phyloP scores from a whole-genome alignment of 2,797 vertebrate genomes.

The Leptoclinus maculatus region DNA sequence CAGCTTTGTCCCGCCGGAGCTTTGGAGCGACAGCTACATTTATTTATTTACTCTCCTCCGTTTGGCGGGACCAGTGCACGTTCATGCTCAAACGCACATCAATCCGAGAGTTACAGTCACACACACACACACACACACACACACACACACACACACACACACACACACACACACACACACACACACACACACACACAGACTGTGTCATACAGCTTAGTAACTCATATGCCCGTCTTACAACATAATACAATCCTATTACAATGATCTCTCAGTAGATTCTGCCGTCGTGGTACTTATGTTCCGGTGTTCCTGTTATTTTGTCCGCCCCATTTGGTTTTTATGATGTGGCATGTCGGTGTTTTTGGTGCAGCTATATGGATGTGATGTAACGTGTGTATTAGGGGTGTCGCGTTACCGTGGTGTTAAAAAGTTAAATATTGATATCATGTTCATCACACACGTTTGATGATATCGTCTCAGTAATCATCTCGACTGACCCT shows the following conservation, averaged over 20 bases:
- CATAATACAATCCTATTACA: not conserved
- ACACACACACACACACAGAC: conserved; percentile 17
- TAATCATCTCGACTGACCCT: too few relatives aligned
- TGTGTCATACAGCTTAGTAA: not conserved
- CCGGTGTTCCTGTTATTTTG: not conserved
- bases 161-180: not conserved
- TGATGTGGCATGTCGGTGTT: not conserved
- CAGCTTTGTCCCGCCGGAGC: conserved; percentile 37
- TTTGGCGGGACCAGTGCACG: conserved; percentile 4
- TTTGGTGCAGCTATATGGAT: too few relatives aligned
- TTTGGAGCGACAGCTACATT: conserved; percentile 49
- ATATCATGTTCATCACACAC: too few relatives aligned
- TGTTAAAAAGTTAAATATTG: too few relatives aligned
- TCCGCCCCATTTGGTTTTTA: not conserved
- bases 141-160: conserved; percentile 14
- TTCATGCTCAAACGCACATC: conserved; percentile 40
- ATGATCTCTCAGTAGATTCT: not conserved
- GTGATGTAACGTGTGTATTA: too few relatives aligned
- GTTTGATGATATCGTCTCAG: too few relatives aligned
- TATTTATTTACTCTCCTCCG: conserved; percentile 61
- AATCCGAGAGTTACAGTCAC: conserved; percentile 2
- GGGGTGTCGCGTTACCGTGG: too few relatives aligned
- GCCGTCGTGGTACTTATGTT: not conserved
- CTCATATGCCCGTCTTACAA: not conserved
- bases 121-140: not conserved